Evolutionary conservation across 1,140 invertebrate species (phyloP).

Genomic region (Mactra quadrangularis): DNA sequence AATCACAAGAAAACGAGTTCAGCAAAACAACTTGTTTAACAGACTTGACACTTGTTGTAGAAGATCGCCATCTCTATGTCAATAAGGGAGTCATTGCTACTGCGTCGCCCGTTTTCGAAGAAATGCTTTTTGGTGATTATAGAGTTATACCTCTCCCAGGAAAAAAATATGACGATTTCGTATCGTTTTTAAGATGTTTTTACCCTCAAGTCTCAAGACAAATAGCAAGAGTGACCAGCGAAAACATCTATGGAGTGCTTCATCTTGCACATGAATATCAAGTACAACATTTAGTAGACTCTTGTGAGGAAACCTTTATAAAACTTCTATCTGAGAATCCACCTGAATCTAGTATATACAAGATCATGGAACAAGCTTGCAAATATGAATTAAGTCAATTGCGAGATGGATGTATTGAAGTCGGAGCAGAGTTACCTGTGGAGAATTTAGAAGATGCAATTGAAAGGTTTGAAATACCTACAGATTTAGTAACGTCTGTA

Average conservation of each 20-base stretch:
- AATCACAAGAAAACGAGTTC: too few relatives aligned
- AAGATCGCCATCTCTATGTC: slow-evolving; percentile 23
- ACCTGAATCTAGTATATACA: neutral
- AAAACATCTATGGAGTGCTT: slow-evolving; percentile 2
- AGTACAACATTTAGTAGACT: neutral
- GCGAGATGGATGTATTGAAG: slow-evolving; percentile 10
- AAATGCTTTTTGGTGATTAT: slow-evolving; percentile 23
- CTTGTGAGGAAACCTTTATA: slow-evolving; percentile 16
- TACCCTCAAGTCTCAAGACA: neutral
- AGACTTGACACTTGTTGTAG: slow-evolving; percentile 28
- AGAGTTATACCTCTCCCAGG: neutral
- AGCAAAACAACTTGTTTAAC: too few relatives aligned
- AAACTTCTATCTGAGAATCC: neutral
- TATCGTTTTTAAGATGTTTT: slow-evolving; percentile 17
- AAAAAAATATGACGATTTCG: slow-evolving; percentile 23
- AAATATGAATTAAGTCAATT: slow-evolving; percentile 10
- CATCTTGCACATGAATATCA: slow-evolving; percentile 12
- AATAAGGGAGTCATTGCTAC: slow-evolving; percentile 8
- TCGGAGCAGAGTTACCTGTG: too few relatives aligned
- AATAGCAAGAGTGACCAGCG: neutral
- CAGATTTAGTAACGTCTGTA: too few relatives aligned
- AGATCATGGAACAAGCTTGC: neutral
- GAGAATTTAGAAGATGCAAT: too few relatives aligned
- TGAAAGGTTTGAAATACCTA: too few relatives aligned
- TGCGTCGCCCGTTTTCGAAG: slow-evolving; percentile 30